A percentile compares a stretch with the other conserved stretches of the same genome.
Evolutionary conservation across 2,888 invertebrate species (phyloP).

Genomic region (Pheosia tremula): DNA sequence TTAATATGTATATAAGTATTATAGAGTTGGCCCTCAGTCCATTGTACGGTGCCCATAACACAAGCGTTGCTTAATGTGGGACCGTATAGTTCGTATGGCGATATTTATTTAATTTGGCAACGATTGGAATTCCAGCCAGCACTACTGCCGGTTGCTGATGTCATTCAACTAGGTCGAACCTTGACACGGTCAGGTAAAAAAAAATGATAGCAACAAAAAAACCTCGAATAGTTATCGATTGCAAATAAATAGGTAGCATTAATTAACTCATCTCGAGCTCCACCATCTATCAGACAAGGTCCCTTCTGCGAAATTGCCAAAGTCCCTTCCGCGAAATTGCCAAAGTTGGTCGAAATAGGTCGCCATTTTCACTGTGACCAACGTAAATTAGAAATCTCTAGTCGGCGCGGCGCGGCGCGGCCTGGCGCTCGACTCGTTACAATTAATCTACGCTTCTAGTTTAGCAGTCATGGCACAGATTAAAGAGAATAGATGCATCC

Average conservation of each 20-base stretch:
- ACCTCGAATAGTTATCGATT: not conserved
- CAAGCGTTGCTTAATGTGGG: too few species aligned
- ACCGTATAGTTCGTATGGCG: too few species aligned
- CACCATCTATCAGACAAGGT: conserved; percentile 1
- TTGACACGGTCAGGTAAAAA: too few species aligned
- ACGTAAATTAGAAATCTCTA: conserved; percentile 40
- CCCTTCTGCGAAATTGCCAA: conserved; percentile 2
- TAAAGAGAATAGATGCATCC: conserved; percentile 60
- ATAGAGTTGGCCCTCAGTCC: too few species aligned
- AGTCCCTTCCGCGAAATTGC: conserved; percentile 5
- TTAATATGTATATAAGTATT: too few species aligned
- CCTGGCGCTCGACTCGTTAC: conserved; percentile 39
- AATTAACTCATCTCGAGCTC: conserved; percentile 4
- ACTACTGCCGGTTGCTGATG: too few species aligned
- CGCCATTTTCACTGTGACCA: conserved; percentile 26
- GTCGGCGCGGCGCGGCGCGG: conserved; percentile 1
- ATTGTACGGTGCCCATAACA: too few species aligned
- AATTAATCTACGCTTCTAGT: conserved; percentile 46
- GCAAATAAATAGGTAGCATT: not conserved
- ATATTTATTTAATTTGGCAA: too few species aligned
- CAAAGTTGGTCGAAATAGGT: conserved; percentile 3
- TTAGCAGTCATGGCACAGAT: conserved; percentile 53
- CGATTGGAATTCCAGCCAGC: too few species aligned
- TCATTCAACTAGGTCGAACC: too few species aligned
- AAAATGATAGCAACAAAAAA: too few species aligned